Evolutionary conservation across 2,888 invertebrate genomes (phyloP), one percentile per base, ranked within the genome.

Genomic region (Pinctada fucata): DNA sequence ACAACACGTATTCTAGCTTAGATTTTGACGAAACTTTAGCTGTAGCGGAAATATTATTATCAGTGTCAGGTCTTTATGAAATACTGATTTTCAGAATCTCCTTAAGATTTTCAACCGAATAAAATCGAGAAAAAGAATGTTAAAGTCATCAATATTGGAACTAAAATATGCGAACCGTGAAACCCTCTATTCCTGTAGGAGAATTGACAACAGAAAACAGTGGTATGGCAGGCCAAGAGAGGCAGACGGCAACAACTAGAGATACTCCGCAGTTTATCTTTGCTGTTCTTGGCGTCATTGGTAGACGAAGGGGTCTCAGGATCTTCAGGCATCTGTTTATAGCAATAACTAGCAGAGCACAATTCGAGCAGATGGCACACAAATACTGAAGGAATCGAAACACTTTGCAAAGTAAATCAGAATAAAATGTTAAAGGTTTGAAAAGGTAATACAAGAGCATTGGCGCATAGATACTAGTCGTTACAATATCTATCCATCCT

Each of bases 141-240:
- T 13, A 51, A 76, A 6, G 48, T n/a, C 45, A 72, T 69, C 3
- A 66, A 65, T 3, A 52, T 76, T 0, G 72, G 51, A 31, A 31
- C 31, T 31, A 31, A 52, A 71, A 76, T n/a, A 71, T 31, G 13
- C 58, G 13, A 10, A 58, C 58, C 58, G 58, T 58, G 6, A 58
- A 58, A 58, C 13, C 6, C 8, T 6, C 6, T 6, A 58, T 13
- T 6, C 58, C 58, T 6, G 58, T 58, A 58, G 58, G 13, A 58
- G 13, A 0, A 58, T 1, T 13, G 13, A 13, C 13, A 58, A 58
- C 13, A 13, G 6, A 10, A 13, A 58, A 58, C 58, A 58, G 13
- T 58, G 13, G 58, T 58, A 58, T 58, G 58, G 58, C 58, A 10
- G 58, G 58, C 58, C 58, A 58, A 58, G 58, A 58, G 8, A 58